phyloP scores from a whole-genome alignment of 2,888 invertebrate species.

The Folsomia candida region DNA sequence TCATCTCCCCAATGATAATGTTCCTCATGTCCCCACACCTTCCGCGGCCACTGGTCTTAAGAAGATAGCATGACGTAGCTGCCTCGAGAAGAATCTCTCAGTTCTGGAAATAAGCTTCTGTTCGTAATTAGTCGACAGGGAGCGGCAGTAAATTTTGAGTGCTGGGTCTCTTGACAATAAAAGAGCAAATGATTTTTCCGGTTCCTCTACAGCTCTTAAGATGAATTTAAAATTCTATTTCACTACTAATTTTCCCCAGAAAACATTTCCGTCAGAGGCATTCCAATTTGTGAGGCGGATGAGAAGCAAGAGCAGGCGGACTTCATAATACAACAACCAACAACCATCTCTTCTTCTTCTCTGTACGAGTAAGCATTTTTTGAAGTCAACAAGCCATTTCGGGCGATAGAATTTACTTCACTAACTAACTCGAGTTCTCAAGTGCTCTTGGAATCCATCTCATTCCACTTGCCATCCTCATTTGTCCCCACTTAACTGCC shows the following conservation, averaged over 20 bases:
- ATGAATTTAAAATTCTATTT: slow-evolving; percentile 13
- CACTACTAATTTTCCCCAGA: background rate
- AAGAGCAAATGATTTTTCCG: slow-evolving; percentile 15
- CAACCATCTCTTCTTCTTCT: no score
- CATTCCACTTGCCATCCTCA: background rate
- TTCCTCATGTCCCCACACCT: no score
- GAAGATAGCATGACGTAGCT: no score
- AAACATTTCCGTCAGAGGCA: no score
- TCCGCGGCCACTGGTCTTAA: no score
- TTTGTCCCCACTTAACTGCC: no score
- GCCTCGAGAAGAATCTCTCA: background rate
- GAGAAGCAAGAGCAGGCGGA: no score
- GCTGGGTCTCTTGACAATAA: slow-evolving; percentile 12
- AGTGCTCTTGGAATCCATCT: background rate
- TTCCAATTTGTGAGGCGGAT: no score
- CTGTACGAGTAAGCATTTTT: no score
- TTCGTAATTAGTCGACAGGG: slow-evolving; percentile 6
- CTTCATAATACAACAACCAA: no score
- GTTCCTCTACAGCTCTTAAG: background rate
- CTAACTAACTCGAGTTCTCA: background rate
- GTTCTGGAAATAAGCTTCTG: background rate
- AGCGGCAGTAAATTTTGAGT: slow-evolving; percentile 10
- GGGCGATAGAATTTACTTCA: background rate
- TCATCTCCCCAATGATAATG: no score
- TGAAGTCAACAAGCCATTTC: no score